Base-by-base conservation (phyloP, 1,140 invertebrate genomes). In the Achatina immaculata region DNA sequence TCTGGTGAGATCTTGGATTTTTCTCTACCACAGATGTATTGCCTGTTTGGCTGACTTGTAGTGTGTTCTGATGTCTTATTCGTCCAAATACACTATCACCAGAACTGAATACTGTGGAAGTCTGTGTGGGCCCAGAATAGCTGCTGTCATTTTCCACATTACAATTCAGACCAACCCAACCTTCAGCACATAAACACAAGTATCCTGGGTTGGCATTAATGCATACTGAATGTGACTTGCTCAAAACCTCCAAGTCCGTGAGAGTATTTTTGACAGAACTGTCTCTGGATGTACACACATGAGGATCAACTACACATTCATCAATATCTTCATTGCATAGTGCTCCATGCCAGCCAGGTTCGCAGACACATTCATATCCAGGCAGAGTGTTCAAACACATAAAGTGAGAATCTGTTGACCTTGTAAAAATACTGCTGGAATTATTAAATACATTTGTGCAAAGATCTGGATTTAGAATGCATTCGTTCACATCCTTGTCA, bases 221-320 rank as follows among this genome's bases (percentile, higher is more conserved):
- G 16, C 71, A 34, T 9, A 34, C 40, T 34, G 43, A 31, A 16
- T n/a, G 71, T 4, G 28, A 31, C 24, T 42, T 0, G 38, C 1
- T 1, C 21, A 7, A 21, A 73, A 1, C 48, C 1, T 28, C 45
- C 36, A 31, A 11, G 24, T n/a, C 24, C n/a, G 42, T 73, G n/a
- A 31, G 42, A 48, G 0, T 14, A 14, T 73, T 48, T 28, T 45
- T 14, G 0, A 28, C 31, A 34, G 34, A 14, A 14, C 1, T 43
- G 21, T 73, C 16, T 1, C 71, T 19, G 19, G 2, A 34, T 3
- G 31, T 19, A 24, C 43, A 43, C 21, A 48, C 36, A 7, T 14
- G 19, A 14, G 31, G 48, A 31, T 45, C 36, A 11, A 48, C 71
- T 19, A 38, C 4, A 78, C 96, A 97, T 0, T 92, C 88, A 89